phyloP scores from a whole-genome alignment of 2,888 invertebrate genomes.

The Embidobia sp. region DNA sequence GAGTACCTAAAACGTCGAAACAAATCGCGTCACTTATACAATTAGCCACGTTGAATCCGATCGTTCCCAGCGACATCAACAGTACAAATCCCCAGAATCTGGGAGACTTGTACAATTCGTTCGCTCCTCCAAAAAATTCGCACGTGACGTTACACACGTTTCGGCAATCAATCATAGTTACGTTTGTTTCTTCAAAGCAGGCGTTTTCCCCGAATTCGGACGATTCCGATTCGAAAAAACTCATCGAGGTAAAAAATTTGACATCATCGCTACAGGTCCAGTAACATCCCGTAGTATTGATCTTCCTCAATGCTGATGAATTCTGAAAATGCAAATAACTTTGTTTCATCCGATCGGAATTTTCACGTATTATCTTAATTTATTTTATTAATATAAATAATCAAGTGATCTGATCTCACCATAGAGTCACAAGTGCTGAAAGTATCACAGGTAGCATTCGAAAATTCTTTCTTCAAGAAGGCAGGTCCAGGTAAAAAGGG shows the following conservation, averaged over 20 bases:
- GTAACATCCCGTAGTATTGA: slow-evolving; percentile 61
- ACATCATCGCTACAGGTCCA: slow-evolving; percentile 70
- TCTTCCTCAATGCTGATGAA: too few species aligned
- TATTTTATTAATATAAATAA: too few species aligned
- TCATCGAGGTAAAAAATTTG: slow-evolving; percentile 64
- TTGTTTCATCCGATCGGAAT: too few species aligned
- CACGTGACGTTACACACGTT: slow-evolving; percentile 65
- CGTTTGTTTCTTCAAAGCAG: slow-evolving; percentile 10
- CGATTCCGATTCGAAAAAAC: slow-evolving; percentile 60
- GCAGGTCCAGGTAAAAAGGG: slow-evolving; percentile 78
- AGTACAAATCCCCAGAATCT: slow-evolving; percentile 89
- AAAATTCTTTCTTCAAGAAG: slow-evolving; percentile 64
- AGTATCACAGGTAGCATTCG: slow-evolving; percentile 65
- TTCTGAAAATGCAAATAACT: too few species aligned
- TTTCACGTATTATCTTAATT: too few species aligned
- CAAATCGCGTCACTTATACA: slow-evolving; percentile 95
- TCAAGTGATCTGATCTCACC: too few species aligned
- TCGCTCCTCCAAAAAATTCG: slow-evolving; percentile 63
- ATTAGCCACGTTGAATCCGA: slow-evolving; percentile 92
- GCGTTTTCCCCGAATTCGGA: slow-evolving; percentile 60
- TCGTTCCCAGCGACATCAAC: slow-evolving; percentile 88
- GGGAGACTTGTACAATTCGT: slow-evolving; percentile 83
- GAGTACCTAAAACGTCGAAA: slow-evolving; percentile 86
- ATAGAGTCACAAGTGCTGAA: slow-evolving; percentile 13
- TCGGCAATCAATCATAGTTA: neutral